A percentile compares a stretch with the other conserved stretches of the same genome.
phyloP scores from a whole-genome alignment of 53 echinoderm and acorn worm species.

The Luidia sarsii region DNA sequence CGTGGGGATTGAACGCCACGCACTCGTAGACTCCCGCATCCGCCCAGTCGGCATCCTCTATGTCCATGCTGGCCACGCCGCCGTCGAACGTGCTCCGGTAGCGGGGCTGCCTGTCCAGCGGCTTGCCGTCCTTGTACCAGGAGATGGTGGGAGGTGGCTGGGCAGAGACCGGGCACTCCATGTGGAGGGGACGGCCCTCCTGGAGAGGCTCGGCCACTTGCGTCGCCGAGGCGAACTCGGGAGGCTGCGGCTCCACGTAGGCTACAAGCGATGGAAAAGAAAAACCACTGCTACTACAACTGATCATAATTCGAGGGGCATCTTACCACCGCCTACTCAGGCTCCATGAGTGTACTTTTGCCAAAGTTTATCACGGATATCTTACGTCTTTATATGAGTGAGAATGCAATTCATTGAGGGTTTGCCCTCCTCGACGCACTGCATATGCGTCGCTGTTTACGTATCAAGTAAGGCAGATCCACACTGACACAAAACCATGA shows the following conservation, averaged over 20 bases:
- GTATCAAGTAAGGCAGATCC: no score
- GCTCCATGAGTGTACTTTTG: no score
- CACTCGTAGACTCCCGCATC: conserved; percentile 87
- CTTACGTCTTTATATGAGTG: no score
- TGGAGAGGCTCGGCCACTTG: conserved; percentile 58
- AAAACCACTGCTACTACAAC: no score
- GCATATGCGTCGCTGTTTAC: no score
- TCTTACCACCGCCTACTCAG: no score
- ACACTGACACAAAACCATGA: no score
- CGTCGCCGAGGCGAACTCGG: conserved; percentile 58
- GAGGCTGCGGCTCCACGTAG: conserved; percentile 39
- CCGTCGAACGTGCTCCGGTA: conserved; percentile 13
- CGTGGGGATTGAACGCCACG: conserved; percentile 79
- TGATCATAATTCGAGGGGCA: no score
- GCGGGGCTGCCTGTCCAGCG: conserved; percentile 7
- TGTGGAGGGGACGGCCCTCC: conserved; percentile 68
- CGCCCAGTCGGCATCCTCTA: conserved; percentile 51
- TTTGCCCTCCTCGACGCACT: no score
- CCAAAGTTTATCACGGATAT: no score
- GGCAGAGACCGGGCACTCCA: conserved; percentile 67
- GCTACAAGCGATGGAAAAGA: background rate
- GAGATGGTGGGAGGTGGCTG: conserved; percentile 45
- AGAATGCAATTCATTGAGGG: no score
- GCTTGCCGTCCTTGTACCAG: conserved; percentile 74
- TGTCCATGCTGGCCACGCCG: conserved; percentile 41